These are phyloP conservation scores for Drosophila subquinaria DNA, from an alignment of 2,888 invertebrate genomes.

Conservation along the genomic window DNA sequence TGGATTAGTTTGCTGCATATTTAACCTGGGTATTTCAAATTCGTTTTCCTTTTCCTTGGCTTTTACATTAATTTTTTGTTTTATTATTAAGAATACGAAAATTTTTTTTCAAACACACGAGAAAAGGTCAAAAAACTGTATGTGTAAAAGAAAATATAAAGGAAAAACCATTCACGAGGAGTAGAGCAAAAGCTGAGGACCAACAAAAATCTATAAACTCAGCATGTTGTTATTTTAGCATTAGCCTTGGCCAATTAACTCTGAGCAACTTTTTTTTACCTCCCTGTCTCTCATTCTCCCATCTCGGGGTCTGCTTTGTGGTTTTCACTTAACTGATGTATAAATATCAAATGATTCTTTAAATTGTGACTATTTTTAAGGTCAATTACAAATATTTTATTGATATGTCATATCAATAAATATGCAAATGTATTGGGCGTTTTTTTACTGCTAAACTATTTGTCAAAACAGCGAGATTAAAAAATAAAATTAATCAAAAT, in stretches of 20 bases:
- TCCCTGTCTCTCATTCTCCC: not conserved
- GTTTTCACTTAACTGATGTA: constrained; percentile 10
- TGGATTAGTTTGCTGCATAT: not conserved
- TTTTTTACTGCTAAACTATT: not conserved
- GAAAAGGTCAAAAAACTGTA: constrained; percentile 4
- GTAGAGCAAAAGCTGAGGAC: constrained; percentile 5
- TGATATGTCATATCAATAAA: constrained; percentile 10
- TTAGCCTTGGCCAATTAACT: constrained; percentile 50
- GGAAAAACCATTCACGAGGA: not conserved
- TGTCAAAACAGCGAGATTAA: not conserved
- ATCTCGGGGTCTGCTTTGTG: not conserved
- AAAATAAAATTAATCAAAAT: not conserved
- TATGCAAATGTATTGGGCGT: not conserved
- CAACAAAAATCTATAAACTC: constrained; percentile 12
- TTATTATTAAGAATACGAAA: not conserved
- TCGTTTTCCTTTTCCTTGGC: not conserved
- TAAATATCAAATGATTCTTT: not conserved
- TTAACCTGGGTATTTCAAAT: not conserved
- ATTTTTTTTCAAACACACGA: constrained; percentile 21
- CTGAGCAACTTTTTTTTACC: constrained; percentile 18
- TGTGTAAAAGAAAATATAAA: not conserved
- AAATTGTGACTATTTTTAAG: constrained; percentile 21
- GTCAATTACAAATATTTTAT: constrained; percentile 21
- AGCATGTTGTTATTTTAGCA: constrained; percentile 41
- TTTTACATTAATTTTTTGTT: not conserved